phyloP scores from a whole-genome alignment of 92 coral and sea anemone species.

The Anthopleura xanthogrammica region DNA sequence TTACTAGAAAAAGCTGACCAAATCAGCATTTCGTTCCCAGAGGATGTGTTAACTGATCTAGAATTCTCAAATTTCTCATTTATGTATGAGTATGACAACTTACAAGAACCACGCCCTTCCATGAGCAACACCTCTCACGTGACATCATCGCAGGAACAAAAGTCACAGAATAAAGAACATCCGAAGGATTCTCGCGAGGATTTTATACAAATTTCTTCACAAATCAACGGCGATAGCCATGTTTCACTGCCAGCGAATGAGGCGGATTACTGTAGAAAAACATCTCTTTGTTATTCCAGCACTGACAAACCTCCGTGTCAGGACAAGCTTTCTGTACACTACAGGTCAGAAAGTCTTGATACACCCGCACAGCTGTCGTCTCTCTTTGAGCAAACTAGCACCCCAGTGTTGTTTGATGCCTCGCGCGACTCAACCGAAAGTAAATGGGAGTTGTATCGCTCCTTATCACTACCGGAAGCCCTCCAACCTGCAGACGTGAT shows the following conservation, averaged over 20 bases:
- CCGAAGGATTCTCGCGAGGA: no score
- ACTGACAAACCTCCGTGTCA: background rate
- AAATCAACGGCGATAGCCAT: no score
- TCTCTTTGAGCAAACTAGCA: background rate
- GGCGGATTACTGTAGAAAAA: no score
- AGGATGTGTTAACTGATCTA: background rate
- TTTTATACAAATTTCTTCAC: no score
- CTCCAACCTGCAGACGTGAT: background rate
- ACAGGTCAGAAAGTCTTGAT: background rate
- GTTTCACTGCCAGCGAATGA: no score
- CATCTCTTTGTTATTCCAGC: background rate
- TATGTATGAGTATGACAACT: background rate
- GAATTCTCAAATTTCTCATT: background rate
- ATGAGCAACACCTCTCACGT: background rate
- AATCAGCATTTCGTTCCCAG: background rate
- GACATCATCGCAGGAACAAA: background rate
- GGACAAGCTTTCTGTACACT: background rate
- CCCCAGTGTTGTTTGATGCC: constrained; percentile 26
- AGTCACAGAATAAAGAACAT: no score
- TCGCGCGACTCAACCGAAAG: constrained; percentile 1
- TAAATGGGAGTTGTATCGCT: background rate
- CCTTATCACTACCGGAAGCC: background rate
- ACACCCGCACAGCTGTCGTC: background rate
- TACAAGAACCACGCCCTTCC: background rate
- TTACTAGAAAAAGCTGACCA: background rate